Percentiles rank a stretch among this genome's conserved stretches.
Evolutionary conservation across 1,140 invertebrate genomes (phyloP).

Genomic region (Danaus plexippus): DNA sequence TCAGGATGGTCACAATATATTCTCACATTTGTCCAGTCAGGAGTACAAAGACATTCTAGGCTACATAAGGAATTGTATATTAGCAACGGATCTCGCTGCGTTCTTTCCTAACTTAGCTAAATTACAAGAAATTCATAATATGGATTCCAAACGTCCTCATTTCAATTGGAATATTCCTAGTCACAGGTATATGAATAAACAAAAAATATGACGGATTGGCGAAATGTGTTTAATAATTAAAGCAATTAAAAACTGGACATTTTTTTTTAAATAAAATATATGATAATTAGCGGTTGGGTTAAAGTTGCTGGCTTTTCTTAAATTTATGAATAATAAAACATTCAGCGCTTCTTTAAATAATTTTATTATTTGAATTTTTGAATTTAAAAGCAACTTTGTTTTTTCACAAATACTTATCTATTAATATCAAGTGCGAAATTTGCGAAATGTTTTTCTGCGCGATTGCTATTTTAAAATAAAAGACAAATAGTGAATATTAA

Average conservation of each 20-base stretch:
- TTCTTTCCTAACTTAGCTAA: constrained; percentile 85
- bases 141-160: constrained; percentile 22
- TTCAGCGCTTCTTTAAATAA: no score
- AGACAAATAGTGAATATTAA: neutral
- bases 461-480: neutral
- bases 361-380: no score
- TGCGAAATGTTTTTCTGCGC: neutral
- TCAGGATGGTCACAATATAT: constrained; percentile 87
- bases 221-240: no score
- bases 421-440: constrained; percentile 6
- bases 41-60: constrained; percentile 86
- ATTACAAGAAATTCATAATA: constrained; percentile 73
- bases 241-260: no score
- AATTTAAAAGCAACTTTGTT: no score
- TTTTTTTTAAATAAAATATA: no score
- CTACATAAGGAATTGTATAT: constrained; percentile 84
- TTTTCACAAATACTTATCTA: no score
- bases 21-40: constrained; percentile 78
- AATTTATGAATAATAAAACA: no score
- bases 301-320: no score
- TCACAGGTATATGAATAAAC: constrained; percentile 59
- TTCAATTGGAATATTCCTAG: constrained; percentile 77
- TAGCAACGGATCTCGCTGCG: constrained; percentile 86
- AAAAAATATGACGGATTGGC: no score
- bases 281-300: no score